Conservation (phyloP, 2,113 vertebrate species). For the Poecile atricapillus region DNA sequence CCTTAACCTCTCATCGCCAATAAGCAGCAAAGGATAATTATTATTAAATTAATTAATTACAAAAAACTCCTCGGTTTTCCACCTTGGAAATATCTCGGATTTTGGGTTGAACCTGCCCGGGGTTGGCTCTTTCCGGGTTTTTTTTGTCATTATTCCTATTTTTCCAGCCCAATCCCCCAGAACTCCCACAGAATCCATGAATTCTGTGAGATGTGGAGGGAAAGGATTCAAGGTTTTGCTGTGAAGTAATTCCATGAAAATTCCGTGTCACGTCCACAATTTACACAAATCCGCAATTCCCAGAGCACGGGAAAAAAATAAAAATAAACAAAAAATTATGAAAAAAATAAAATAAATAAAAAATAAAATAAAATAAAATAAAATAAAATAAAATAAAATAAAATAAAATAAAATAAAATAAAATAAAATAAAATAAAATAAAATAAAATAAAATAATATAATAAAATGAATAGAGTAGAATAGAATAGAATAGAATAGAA, state of each 20-base stretch:
- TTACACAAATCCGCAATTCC: not conserved
- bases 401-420: too few relatives aligned
- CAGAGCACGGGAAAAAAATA: accelerated
- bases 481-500: too few relatives aligned
- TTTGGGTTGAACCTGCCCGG: not conserved
- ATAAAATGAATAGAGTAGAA: too few relatives aligned
- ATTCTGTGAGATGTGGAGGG: accelerated
- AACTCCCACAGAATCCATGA: not conserved
- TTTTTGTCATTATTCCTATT: not conserved
- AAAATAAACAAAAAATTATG: too few relatives aligned
- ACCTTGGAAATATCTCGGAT: not conserved
- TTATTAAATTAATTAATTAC: not conserved
- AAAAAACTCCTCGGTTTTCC: not conserved
- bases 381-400: too few relatives aligned
- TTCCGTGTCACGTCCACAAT: not conserved
- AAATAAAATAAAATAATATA: too few relatives aligned
- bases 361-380: too few relatives aligned
- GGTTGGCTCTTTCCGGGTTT: not conserved
- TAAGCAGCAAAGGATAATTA: not conserved
- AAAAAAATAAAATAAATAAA: too few relatives aligned
- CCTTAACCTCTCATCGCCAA: not conserved
- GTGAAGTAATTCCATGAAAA: not conserved
- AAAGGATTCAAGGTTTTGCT: not conserved
- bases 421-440: too few relatives aligned
- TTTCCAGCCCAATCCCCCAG: not conserved